Evolutionary conservation across 1,140 invertebrate genomes (phyloP), one percentile per base, ranked within the genome.

Genomic region (Paraescarpia echinospica): DNA sequence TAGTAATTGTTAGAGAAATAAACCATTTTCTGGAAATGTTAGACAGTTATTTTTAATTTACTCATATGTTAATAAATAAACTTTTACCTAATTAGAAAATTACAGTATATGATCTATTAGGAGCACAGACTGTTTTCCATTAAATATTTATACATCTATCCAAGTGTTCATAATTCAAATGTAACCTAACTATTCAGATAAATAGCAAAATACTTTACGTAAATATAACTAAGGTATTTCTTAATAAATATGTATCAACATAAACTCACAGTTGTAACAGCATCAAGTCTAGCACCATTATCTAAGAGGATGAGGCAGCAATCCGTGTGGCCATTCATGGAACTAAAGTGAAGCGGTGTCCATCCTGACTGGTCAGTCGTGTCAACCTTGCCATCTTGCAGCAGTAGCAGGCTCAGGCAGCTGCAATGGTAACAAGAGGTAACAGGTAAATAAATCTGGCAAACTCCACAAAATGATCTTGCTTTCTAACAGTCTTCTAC

Each of bases 311-410:
- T 48, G 89, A 92, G 93, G 90, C 95, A 96, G 91, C 94, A 94
- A 35, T 95, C 93, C 34, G 89, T 48, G 93, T 95, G 94, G 2
- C 95, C 95, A 89, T 94, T 91, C 31, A 92, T 93, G 0, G 94
- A 94, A 35, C 95, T 94, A 93, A 95, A 94, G 92, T 95, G 95
- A 27, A 96, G 93, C 1, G 95, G 94, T 34, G 94, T 95, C 94
- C 94, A 94, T n/a, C 94, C 94, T 12, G 93, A 89, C 1, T 94
- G 92, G 91, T 95, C 94, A 34, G 93, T 91, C 18, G 92, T n/a
- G 88, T 95, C 94, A n/a, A 95, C 94, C 91, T 94, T 94, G 22
- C 93, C 95, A 48, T 94, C 95, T 92, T 93, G 93, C 31, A 93
- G 93, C 90, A 96, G 93, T n/a, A 96, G 91, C 48, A 95, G 77